Evolutionary conservation across 2,797 vertebrate genomes (phyloP), one percentile per base, ranked within the genome.

Genomic region (Phyllotis vaccarum): DNA sequence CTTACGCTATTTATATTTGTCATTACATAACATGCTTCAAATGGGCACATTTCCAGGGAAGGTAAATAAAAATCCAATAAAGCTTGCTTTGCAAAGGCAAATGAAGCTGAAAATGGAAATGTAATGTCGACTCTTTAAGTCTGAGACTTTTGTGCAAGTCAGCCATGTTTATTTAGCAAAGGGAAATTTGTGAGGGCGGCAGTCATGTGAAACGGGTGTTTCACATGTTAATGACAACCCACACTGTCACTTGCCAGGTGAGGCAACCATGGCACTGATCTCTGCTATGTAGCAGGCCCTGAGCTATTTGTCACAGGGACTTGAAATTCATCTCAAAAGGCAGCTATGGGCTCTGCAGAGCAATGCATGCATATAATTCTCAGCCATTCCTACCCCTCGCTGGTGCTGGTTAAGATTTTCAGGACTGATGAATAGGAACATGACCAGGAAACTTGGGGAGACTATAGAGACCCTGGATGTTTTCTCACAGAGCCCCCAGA

Each of bases 1-100:
- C 74, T 27, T 43, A 80, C 6, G 9, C 3, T 72, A 14, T 2
- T 1, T 58, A 9, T 16, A 21, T 56, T 52, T 79, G 68, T 81
- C 81, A 17, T 72, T 37, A 0, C 49, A 4, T 75, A 22, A 0
- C 49, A 4, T 70, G 27, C 31, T 85, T 75, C 54, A 93, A 46
- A 74, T 40, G 10, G 37, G 27, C 31, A 11, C 24, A 3, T 82
- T 80, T 94, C 66, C 72, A 54, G 6, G 64, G 58, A 74, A 80
- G 31, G 24, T 52, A 70, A 68, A 79, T 90, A 68, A 79, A 83
- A 95, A 54, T 17, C 91, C 56, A 46, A 3, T 62, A n/a, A 75
- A 74, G 62, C 31, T 66, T 66, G 16, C 16, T 93, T 91, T 74
- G 72, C 52, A 46, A 86, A 93, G 86, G n/a, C 43, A 56, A 81